Conservation (phyloP, 2,113 vertebrate species). For the Hippoglossus stenolepis region DNA sequence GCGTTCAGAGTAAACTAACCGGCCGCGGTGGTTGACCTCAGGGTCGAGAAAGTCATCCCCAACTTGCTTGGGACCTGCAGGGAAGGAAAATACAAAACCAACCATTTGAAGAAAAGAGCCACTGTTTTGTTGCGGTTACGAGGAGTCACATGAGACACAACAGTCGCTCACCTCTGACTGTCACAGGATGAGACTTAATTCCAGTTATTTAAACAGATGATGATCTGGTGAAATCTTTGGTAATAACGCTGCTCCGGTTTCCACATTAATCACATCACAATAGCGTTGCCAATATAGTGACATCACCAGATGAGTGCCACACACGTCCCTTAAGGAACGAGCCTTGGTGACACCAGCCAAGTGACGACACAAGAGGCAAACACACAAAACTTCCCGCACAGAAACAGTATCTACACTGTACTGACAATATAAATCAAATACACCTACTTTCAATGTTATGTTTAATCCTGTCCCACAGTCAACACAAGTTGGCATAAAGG, state of each 20-base stretch:
- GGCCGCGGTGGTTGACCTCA: slow-evolving; percentile 65
- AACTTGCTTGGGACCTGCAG: neutral
- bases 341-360: neutral
- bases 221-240: slow-evolving; percentile 11
- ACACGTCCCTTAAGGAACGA: neutral
- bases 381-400: too few relatives aligned
- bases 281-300: slow-evolving; percentile 17
- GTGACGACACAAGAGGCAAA: too few relatives aligned
- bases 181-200: neutral
- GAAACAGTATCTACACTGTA: too few relatives aligned
- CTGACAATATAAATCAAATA: too few relatives aligned
- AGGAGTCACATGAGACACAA: slow-evolving; percentile 8
- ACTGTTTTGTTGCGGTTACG: slow-evolving; percentile 29
- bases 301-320: slow-evolving; percentile 1
- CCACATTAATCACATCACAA: slow-evolving; percentile 13
- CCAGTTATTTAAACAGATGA: slow-evolving; percentile 5
- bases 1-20: slow-evolving; percentile 35
- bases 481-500: too few relatives aligned
- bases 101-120: slow-evolving; percentile 15
- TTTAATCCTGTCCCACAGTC: too few relatives aligned
- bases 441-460: too few relatives aligned
- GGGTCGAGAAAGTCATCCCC: slow-evolving; percentile 44
- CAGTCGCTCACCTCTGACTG: slow-evolving; percentile 10
- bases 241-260: neutral
- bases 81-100: slow-evolving; percentile 35